phyloP scores from a whole-genome alignment of 2,113 vertebrate genomes.

The Seriola dumerili region DNA sequence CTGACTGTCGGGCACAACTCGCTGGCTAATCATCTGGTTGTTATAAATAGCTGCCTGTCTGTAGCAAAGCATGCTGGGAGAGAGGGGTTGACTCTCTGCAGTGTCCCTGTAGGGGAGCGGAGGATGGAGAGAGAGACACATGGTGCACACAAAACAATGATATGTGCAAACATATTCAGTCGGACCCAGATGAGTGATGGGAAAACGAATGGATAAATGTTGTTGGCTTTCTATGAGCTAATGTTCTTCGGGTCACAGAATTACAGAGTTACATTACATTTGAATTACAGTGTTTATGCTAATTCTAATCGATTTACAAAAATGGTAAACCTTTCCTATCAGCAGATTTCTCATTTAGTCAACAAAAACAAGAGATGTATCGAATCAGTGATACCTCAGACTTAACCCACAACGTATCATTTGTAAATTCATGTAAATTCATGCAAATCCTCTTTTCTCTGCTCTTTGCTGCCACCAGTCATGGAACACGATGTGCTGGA shows the following conservation, averaged over 20 bases:
- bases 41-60: constrained; percentile 85
- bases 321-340: constrained; percentile 10
- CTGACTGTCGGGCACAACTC: constrained; percentile 72
- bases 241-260: constrained; percentile 15
- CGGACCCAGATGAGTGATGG: neutral
- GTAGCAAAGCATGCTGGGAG: constrained; percentile 81
- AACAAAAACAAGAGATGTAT: constrained; percentile 1
- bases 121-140: constrained; percentile 56
- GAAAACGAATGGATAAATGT: constrained; percentile 3
- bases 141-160: constrained; percentile 46
- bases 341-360: constrained; percentile 17
- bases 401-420: constrained; percentile 7
- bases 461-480: constrained; percentile 83
- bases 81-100: constrained; percentile 73
- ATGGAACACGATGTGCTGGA: constrained; percentile 96
- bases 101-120: constrained; percentile 61
- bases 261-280: too few species aligned
- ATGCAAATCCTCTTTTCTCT: constrained; percentile 50
- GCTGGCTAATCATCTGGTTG: constrained; percentile 81
- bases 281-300: constrained; percentile 15
- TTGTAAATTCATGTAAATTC: constrained; percentile 58
- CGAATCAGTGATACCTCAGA: constrained; percentile 26
- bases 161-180: constrained; percentile 47
- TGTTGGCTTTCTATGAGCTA: neutral
- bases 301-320: constrained; percentile 33